Evolutionary conservation across 2,113 vertebrate species (phyloP), one percentile per base, ranked within the genome.

Genomic region (Telmatochromis bifrenatus): DNA sequence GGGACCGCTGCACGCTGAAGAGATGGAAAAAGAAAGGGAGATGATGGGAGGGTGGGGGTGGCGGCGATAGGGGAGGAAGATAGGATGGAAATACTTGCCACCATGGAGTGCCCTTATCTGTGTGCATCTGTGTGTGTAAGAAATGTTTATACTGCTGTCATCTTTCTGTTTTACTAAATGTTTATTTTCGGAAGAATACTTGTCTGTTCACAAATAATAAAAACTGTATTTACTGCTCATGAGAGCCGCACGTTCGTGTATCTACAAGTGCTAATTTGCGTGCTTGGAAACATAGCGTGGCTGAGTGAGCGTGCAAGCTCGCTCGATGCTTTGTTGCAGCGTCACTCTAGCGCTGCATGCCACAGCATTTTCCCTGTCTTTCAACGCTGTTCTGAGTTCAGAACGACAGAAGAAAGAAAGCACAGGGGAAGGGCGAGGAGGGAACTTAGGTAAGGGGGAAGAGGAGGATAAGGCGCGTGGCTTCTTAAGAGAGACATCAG

Each of bases 1-100:
- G 68, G 17, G 47, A 35, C 84, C 33, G 60, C 17, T 79, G 82
- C 45, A 15, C 39, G 9, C 51, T 75, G 85, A 84, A 75, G 93
- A 84, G 88, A 90, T 91, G 91, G 93, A 92, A 91, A 94, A 92
- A 91, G 83, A 79, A 33, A 81, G 89, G 56, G 89, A 84, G 91
- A 91, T 62, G 87, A 81, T 49, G 21, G 73, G 90, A 75, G 77
- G 62, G 33, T 68, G 31, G 17, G 58, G 31, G 51, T 53, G 3
- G 53, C 2, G 53, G 60, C 17, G 6, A 65, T n/a, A 62, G 84
- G 37, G 39, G 77, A 80, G 86, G 39, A 80, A 89, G 84, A 77
- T 35, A 51, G 62, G 84, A 88, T 85, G 84, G 91, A 94, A 90
- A 92, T 33, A 90, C 70, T 82, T 84, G 87, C 87, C 70, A 53